A percentile compares a stretch with the other conserved stretches of the same genome.
These are phyloP conservation scores for Chamaea fasciata DNA, from an alignment of 2,113 vertebrate genomes.

Conservation along the genomic window DNA sequence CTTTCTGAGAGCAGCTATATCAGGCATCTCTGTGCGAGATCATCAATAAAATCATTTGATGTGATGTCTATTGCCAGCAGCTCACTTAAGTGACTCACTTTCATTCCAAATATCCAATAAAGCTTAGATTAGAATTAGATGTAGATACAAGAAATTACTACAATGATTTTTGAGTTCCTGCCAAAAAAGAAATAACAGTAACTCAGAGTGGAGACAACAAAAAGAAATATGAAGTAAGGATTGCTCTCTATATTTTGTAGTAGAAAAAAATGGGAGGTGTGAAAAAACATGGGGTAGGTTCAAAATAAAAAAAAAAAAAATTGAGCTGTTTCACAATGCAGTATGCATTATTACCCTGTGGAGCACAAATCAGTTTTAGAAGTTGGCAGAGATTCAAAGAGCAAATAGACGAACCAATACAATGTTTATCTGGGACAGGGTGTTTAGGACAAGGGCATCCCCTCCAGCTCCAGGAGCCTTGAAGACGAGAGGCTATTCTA, in stretches of 20 bases:
- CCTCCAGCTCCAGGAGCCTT: not conserved
- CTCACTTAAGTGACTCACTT: not conserved
- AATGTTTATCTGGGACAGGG: not conserved
- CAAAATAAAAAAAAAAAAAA: not conserved
- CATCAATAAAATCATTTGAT: constrained; percentile 6
- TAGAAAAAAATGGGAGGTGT: not conserved
- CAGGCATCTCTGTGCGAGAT: not conserved
- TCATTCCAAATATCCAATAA: not conserved
- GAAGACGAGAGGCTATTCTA: not conserved
- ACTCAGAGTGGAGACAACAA: not conserved
- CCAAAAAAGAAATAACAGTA: not conserved
- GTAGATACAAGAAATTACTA: not conserved
- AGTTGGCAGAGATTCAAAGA: not conserved
- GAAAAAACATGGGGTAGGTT: not conserved
- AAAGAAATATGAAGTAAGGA: not conserved
- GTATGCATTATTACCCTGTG: not conserved
- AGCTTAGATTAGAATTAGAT: not conserved
- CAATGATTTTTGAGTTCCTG: not conserved
- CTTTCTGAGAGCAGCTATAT: not conserved
- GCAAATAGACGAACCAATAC: not conserved
- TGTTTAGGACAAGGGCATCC: not conserved
- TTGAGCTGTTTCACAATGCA: not conserved
- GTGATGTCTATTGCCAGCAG: not conserved
- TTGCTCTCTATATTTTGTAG: not conserved
- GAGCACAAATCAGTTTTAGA: not conserved